These are phyloP conservation scores for Thyatira batis DNA, from an alignment of 2,888 invertebrate genomes.

Conservation along the genomic window DNA sequence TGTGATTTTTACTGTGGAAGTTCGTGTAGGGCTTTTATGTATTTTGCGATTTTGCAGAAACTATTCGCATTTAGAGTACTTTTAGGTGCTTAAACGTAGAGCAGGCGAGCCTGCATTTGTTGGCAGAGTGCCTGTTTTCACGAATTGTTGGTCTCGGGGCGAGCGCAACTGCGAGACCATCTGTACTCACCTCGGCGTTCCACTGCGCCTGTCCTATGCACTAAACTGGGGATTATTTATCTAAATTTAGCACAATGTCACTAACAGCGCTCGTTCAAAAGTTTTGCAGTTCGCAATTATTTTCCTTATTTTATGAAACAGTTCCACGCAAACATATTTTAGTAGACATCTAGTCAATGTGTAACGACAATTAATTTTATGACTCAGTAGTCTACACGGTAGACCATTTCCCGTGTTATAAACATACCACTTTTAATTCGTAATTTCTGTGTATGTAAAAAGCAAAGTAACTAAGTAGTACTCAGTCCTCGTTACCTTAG, in stretches of 20 bases:
- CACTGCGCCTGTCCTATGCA: conserved; percentile 40
- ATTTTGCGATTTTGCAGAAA: conserved; percentile 9
- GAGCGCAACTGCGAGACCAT: conserved; percentile 29
- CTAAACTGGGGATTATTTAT: conserved; percentile 48
- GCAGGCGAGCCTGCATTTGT: conserved; percentile 44
- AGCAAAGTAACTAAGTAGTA: too few species aligned
- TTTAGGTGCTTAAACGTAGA: conserved; percentile 41
- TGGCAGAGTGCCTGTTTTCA: conserved; percentile 65
- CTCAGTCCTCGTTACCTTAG: too few species aligned
- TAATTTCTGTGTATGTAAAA: too few species aligned
- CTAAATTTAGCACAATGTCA: conserved; percentile 52
- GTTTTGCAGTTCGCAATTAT: neutral
- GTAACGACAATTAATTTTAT: too few species aligned
- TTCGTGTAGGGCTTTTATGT: conserved; percentile 20
- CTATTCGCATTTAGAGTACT: conserved; percentile 36
- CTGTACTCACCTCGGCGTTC: conserved; percentile 38
- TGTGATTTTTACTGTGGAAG: conserved; percentile 10
- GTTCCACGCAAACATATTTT: too few species aligned
- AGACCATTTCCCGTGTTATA: too few species aligned
- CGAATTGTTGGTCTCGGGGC: conserved; percentile 44
- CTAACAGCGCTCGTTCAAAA: conserved; percentile 16
- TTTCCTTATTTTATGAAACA: neutral
- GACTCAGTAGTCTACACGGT: too few species aligned
- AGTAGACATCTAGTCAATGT: too few species aligned
- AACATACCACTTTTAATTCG: too few species aligned